These are phyloP conservation scores for Cairina moschata DNA, from an alignment of 2,113 vertebrate species.

Conservation along the genomic window DNA sequence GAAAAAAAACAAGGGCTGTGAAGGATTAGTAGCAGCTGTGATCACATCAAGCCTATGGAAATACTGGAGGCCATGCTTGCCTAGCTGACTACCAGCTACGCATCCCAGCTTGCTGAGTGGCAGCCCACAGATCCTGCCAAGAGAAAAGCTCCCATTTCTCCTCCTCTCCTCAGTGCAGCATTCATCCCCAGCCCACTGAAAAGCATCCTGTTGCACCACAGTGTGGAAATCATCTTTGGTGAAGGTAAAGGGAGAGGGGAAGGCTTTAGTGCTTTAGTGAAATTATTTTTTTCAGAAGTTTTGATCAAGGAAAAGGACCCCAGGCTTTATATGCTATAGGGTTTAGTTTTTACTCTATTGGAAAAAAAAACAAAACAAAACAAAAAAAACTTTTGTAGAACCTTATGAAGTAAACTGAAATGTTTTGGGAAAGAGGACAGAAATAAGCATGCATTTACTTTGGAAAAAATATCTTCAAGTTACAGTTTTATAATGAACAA, in stretches of 20 bases:
- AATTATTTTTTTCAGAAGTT: neutral
- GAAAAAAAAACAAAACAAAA: neutral
- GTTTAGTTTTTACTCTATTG: neutral
- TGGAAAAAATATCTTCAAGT: slow-evolving; percentile 1
- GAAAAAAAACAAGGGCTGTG: neutral
- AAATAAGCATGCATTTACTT: neutral
- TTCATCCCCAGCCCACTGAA: neutral
- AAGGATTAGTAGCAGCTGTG: neutral
- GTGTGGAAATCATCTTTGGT: neutral
- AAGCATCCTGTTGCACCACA: neutral
- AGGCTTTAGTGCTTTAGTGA: neutral
- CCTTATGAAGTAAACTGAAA: neutral
- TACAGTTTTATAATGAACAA: neutral
- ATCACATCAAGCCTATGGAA: neutral
- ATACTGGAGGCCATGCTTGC: neutral
- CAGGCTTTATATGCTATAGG: neutral
- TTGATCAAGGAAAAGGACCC: neutral
- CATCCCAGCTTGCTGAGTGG: neutral
- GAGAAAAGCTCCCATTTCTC: neutral
- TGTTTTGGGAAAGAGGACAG: neutral
- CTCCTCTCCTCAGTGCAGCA: accelerated
- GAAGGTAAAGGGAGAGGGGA: too few relatives aligned
- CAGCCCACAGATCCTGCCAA: accelerated
- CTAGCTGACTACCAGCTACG: neutral
- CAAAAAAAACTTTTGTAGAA: neutral